Evolutionary conservation across 2,113 vertebrate species (phyloP).

Genomic region (Blennius ocellaris): DNA sequence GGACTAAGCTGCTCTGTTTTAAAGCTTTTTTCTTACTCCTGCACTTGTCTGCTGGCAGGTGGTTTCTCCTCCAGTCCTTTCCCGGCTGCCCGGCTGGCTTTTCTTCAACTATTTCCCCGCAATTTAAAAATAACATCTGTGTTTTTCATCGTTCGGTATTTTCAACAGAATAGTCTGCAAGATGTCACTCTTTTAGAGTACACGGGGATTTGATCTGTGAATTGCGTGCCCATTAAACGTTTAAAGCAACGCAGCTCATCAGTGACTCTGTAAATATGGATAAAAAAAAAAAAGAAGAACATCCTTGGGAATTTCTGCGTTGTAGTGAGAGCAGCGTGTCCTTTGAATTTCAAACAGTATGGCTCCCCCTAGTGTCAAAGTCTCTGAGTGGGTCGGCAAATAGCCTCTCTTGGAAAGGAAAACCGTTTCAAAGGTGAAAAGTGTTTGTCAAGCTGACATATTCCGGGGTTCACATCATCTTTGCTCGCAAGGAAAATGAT

Average conservation of each 20-base stretch:
- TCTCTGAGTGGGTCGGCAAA: slow-evolving; percentile 10
- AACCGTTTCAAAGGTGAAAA: not conserved
- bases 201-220: slow-evolving; percentile 35
- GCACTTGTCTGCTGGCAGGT: slow-evolving; percentile 55
- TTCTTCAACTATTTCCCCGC: not conserved
- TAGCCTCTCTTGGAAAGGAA: slow-evolving; percentile 12
- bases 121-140: slow-evolving; percentile 27
- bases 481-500: not conserved
- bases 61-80: slow-evolving; percentile 25
- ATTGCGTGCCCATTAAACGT: slow-evolving; percentile 45
- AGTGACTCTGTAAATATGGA: slow-evolving; percentile 72
- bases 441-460: slow-evolving; percentile 8
- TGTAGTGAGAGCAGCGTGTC: slow-evolving; percentile 18
- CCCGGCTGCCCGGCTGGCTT: not conserved
- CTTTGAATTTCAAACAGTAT: slow-evolving; percentile 75
- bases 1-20: slow-evolving; percentile 59
- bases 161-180: not conserved
- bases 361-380: slow-evolving; percentile 81
- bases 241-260: slow-evolving; percentile 55
- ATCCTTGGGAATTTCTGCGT: slow-evolving; percentile 45
- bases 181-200: not conserved
- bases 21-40: slow-evolving; percentile 9
- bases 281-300: slow-evolving; percentile 47
- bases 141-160: not conserved
- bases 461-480: not conserved